Evolutionary conservation across 2,888 invertebrate genomes (phyloP), one percentile per base, ranked within the genome.

Genomic region (Sesia apiformis): DNA sequence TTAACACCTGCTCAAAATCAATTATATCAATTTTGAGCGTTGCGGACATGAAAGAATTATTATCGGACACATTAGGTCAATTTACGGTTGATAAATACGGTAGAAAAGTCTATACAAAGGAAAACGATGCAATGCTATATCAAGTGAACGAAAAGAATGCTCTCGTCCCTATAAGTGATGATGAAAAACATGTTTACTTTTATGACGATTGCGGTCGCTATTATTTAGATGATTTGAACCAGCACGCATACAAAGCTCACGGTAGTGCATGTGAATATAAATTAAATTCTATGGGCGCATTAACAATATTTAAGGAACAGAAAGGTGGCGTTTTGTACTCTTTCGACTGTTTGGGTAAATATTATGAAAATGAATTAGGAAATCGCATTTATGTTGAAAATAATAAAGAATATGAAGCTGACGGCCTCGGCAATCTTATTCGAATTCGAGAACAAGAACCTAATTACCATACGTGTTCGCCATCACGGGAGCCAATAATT

Each of bases 141-240:
- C 75, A 74, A 58, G 55, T 67, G 6, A 66, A 73, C 56, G 71
- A 71, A 49, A 51, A n/a, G 1, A 57, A 64, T 49, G 54, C 61
- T 40, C 60, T 74, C 7, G 65, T 73, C 0, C 58, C 59, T 4
- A 40, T 72, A 4, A 52, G 54, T 23, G 70, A 75, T 41, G 72
- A 70, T 43, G 63, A 65, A 1, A 53, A 46, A 7, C 46, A 62
- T 55, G 56, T 73, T 38, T 76, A 70, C 62, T 74, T 63, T 57
- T 74, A 69, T 56, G 75, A 76, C 40, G 60, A 66, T 4, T 72
- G 68, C 40, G 75, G 74, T 7, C 67, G 72, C 38, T 74, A 76
- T 59, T 76, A 65, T 53, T 49, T 67, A 5, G 57, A 62, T 52
- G 56, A 56, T 38, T 39, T 7, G 3, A 40, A 55, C 4, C 56